Evolutionary conservation across 2,888 invertebrate species (phyloP), one percentile per base, ranked within the genome.

Genomic region (Amblyjoppa proteus): DNA sequence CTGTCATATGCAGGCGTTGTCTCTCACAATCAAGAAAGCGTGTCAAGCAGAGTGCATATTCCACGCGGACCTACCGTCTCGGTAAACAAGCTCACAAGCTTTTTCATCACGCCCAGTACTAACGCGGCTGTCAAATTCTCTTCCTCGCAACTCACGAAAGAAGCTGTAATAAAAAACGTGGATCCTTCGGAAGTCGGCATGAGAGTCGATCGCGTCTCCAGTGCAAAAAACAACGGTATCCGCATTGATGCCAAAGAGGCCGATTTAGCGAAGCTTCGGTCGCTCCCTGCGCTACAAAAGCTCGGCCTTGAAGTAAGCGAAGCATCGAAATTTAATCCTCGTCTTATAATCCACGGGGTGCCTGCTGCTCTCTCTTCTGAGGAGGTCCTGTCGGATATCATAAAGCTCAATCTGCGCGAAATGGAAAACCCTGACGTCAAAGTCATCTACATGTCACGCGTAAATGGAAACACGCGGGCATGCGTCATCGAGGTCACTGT

Each of bases 321-420:
- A n/a, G n/a, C n/a, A n/a, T n/a, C n/a, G n/a, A n/a, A n/a, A n/a
- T 13, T 69, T 1, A 49, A 69, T 20, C 69, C 69, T 31, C 70
- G 70, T 1, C 70, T 70, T 0, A 70, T 51, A 16, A 16, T 70
- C 5, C 70, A 70, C 7, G 70, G 70, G 1, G 70, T 70, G 31
- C 70, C 70, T 4, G 51, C 25, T 13, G 51, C 11, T 5, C 51
- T 70, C 16, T 41, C 70, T 3, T 13, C 70, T 28, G 70, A 51
- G 6, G 70, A 70, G n/a, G 31, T 70, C 5, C 31, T 31, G 7
- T 28, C 70, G 1, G 16, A 70, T 28, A 70, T 70, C 0, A 31
- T 70, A n/a, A n/a, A n/a, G n/a, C n/a, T n/a, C n/a, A n/a, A n/a
- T n/a, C n/a, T n/a, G n/a, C n/a, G n/a, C n/a, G 0, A 31, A 51